phyloP scores from a whole-genome alignment of 2,888 invertebrate species.

The Euplexia lucipara region DNA sequence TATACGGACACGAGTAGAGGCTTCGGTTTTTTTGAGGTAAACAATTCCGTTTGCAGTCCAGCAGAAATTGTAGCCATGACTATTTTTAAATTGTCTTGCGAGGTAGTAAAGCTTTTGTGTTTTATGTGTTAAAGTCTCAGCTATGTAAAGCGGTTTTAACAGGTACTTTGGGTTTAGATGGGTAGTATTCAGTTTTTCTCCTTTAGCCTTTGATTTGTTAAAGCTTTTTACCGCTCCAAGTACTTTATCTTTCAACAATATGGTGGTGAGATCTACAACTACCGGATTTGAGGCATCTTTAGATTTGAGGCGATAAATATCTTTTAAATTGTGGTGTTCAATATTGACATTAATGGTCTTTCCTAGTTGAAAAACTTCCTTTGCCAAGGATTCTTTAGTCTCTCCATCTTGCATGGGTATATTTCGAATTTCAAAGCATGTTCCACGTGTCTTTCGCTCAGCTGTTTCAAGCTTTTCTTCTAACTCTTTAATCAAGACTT shows the following conservation, averaged over 20 bases:
- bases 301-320: background rate
- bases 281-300: background rate
- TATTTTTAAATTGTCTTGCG: background rate
- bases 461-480: too few species aligned
- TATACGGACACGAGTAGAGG: background rate
- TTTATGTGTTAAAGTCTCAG: background rate
- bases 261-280: background rate
- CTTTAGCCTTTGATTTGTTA: background rate
- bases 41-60: background rate
- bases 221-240: background rate
- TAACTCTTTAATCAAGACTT: background rate
- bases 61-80: background rate
- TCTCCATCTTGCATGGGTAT: background rate
- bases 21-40: background rate
- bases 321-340: background rate
- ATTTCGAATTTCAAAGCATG: background rate
- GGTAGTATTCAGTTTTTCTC: background rate
- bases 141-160: background rate
- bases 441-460: background rate
- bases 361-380: background rate
- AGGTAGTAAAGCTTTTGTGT: background rate
- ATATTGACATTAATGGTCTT: background rate
- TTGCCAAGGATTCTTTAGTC: background rate
- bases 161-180: background rate
- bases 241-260: background rate